Evolutionary conservation across 1,140 invertebrate species (phyloP).

Genomic region (Drosophila ogumai): DNA sequence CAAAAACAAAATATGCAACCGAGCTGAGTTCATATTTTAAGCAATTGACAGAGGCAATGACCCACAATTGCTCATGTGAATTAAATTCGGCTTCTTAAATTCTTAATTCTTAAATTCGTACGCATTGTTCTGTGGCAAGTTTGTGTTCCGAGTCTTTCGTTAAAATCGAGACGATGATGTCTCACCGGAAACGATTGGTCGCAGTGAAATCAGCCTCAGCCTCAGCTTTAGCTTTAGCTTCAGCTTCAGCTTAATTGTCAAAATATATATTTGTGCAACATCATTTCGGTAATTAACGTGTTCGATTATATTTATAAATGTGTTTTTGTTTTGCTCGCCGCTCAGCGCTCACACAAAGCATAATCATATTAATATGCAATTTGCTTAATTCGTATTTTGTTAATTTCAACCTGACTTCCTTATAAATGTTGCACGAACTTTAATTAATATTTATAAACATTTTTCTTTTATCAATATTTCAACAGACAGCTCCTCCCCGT

Average conservation of each 20-base stretch:
- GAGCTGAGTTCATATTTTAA: slow-evolving; percentile 1
- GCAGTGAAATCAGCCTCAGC: slow-evolving; percentile 68
- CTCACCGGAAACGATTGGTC: slow-evolving; percentile 65
- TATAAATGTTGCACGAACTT: slow-evolving; percentile 27
- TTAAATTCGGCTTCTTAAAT: slow-evolving; percentile 1
- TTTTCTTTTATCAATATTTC: slow-evolving; percentile 1
- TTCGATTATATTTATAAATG: slow-evolving; percentile 48
- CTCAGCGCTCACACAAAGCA: slow-evolving; percentile 26
- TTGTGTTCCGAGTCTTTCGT: slow-evolving; percentile 38
- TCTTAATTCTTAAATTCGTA: slow-evolving; percentile 3
- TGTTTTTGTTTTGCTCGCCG: slow-evolving; percentile 26
- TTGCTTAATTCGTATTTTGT: slow-evolving; percentile 28
- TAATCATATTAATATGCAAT: slow-evolving; percentile 52
- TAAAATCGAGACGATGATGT: slow-evolving; percentile 21
- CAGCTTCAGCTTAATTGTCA: slow-evolving; percentile 61
- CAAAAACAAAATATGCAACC: slow-evolving; percentile 13
- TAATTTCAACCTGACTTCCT: slow-evolving; percentile 45
- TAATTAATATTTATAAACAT: slow-evolving; percentile 11
- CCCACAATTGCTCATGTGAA: slow-evolving; percentile 33
- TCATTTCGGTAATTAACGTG: slow-evolving; percentile 72
- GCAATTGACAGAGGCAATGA: slow-evolving; percentile 54
- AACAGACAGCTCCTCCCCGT: slow-evolving; percentile 7
- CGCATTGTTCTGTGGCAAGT: slow-evolving; percentile 46
- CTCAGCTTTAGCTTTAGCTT: background rate
- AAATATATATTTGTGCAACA: slow-evolving; percentile 74